Percentiles rank a stretch among this genome's conserved stretches.
phyloP scores from a whole-genome alignment of 1,140 invertebrate genomes.

The Psilanteris sp. region DNA sequence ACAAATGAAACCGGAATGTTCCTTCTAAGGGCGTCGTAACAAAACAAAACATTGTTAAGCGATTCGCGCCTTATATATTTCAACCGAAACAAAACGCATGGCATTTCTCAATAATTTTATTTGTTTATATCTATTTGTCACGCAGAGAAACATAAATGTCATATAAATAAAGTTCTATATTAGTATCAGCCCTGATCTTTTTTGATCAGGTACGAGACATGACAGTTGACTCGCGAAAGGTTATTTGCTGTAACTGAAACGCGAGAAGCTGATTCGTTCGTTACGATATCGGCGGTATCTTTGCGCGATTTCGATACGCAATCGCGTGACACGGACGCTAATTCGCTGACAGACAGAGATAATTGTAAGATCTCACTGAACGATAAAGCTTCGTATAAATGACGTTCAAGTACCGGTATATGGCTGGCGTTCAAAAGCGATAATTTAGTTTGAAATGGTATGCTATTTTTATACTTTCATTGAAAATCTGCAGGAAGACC shows the following conservation, averaged over 20 bases:
- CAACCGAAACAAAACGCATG: too few species aligned
- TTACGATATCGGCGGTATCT: constrained; percentile 28
- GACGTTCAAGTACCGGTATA: constrained; percentile 35
- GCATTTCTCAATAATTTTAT: too few species aligned
- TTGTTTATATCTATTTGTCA: constrained; percentile 19
- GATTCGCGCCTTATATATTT: too few species aligned
- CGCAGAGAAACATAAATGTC: constrained; percentile 3
- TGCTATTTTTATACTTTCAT: constrained; percentile 36
- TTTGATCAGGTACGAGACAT: constrained; percentile 4
- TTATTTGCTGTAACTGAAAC: constrained; percentile 9
- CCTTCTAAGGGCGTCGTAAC: too few species aligned
- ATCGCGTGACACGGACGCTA: constrained; percentile 43
- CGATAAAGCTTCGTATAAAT: constrained; percentile 40
- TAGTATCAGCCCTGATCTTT: constrained; percentile 23
- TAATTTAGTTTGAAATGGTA: constrained; percentile 24
- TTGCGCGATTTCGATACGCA: constrained; percentile 32
- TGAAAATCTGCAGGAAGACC: too few species aligned
- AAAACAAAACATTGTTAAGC: too few species aligned
- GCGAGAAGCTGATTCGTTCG: constrained; percentile 10
- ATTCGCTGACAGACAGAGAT: constrained; percentile 47
- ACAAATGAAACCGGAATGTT: too few species aligned
- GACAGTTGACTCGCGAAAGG: neutral
- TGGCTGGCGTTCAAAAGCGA: constrained; percentile 19
- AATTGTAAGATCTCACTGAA: constrained; percentile 46
- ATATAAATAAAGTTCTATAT: constrained; percentile 2